These are phyloP conservation scores for Drosophila sturtevanti DNA, from an alignment of 1,140 invertebrate genomes.

Conservation along the genomic window DNA sequence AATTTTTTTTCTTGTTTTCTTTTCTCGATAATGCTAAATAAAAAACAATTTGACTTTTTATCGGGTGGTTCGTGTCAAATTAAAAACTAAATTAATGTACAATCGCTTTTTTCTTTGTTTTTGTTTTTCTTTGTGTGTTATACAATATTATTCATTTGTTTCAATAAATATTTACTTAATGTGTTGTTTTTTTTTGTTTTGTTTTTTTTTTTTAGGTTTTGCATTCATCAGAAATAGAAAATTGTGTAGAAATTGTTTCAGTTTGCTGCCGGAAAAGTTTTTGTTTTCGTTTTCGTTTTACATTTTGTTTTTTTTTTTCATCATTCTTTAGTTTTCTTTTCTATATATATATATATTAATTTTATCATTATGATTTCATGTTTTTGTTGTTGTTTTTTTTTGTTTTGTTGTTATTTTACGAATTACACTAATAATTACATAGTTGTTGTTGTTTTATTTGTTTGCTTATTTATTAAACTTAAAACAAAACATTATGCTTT, in stretches of 20 bases:
- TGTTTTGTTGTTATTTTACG: conserved; percentile 54
- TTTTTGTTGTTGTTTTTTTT: neutral
- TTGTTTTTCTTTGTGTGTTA: neutral
- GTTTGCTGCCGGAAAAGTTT: conserved; percentile 1
- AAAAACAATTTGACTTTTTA: conserved; percentile 6
- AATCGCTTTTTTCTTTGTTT: conserved; percentile 42
- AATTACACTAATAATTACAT: conserved; percentile 82
- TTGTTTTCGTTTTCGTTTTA: conserved; percentile 25
- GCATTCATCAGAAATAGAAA: conserved; percentile 33
- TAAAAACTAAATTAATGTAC: conserved; percentile 77
- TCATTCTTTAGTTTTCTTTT: conserved; percentile 31
- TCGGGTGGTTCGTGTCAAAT: conserved; percentile 33
- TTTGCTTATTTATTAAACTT: conserved; percentile 72
- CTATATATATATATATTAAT: conserved; percentile 31
- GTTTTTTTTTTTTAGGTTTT: conserved; percentile 32
- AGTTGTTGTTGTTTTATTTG: conserved; percentile 65
- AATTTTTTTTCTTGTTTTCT: neutral
- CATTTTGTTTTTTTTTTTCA: conserved; percentile 22
- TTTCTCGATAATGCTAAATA: neutral
- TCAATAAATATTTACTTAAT: conserved; percentile 48
- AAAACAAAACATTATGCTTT: conserved; percentile 77
- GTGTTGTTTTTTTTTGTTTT: conserved; percentile 32
- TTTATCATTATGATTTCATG: conserved; percentile 16
- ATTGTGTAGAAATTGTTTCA: conserved; percentile 54
- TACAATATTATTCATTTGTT: conserved; percentile 9